Base-by-base conservation (phyloP, 2,113 vertebrate species). In the Gymnocephalus cernua region DNA sequence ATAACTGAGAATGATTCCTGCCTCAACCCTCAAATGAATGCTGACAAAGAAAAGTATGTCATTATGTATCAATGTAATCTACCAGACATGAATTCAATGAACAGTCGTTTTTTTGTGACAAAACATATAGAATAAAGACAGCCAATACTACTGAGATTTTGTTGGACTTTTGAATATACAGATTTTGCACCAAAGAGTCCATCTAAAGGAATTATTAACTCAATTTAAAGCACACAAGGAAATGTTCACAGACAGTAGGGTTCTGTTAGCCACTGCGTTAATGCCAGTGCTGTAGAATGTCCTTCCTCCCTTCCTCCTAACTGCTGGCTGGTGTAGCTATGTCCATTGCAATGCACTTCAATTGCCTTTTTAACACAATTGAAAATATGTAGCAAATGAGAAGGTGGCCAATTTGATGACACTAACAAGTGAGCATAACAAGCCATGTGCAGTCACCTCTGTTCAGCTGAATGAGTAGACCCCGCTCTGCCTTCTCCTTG, bases 401-500 rank as follows among this genome's bases (percentile, higher is more conserved):
- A 64, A 57, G 57, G 35, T 75, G 56, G 78, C 66, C 70, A 89
- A 87, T 87, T 90, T 89, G 71, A 77, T 68, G 70, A 56, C 84
- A 45, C 82, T 75, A 84, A 83, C 68, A 89, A 86, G 67, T 90
- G 86, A 90, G 78, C 87, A 86, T 79, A 84, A 91, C 68, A 0
- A 66, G 74, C 41, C 84, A 63, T 86, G 84, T 87, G 57, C 50
- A 79, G 68, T 80, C 65, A 11, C 56, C 16, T 78, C 25, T 47
- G 68, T 65, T 77, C 3, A 68, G 64, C 54, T 67, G 77, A 74
- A 93, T 93, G 75, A 88, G 74, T 84, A 86, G 75, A 79, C 73
- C 6, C 6, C 23, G 12, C 62, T 88, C 63, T 82, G 80, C 56
- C 86, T 85, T 92, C 92, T 94, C 93, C 94, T 91, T 94, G 94